A percentile compares a stretch with the other conserved stretches of the same genome.
Conservation (phyloP, 2,797 vertebrate genomes). For the Poeciliopsis turneri region DNA sequence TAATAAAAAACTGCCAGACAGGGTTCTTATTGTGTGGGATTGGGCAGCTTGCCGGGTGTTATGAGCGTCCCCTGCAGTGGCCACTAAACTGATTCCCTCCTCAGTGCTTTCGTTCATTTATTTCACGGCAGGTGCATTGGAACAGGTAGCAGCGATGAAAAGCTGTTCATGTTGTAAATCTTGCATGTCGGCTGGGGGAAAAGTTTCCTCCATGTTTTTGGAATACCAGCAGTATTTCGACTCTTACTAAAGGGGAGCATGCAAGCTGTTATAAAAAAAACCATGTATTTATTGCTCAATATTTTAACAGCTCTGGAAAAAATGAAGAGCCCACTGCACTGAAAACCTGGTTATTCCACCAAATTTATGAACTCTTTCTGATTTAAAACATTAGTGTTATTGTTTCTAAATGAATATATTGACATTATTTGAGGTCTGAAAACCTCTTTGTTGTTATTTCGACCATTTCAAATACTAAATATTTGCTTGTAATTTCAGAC, state of each 20-base stretch:
- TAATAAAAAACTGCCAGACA: conserved; percentile 45
- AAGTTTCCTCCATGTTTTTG: conserved; percentile 10
- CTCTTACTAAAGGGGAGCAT: too few species aligned
- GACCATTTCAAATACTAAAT: too few species aligned
- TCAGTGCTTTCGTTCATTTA: conserved; percentile 63
- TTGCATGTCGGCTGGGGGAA: conserved; percentile 31
- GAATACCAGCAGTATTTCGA: conserved; percentile 6
- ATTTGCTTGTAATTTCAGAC: too few species aligned
- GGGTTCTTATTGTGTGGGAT: conserved; percentile 40
- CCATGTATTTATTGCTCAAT: background rate
- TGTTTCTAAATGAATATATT: too few species aligned
- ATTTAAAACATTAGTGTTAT: too few species aligned
- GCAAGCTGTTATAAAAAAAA: background rate
- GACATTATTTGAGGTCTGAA: too few species aligned
- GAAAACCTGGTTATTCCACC: too few species aligned
- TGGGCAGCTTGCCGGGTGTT: conserved; percentile 58
- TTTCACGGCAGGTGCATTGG: conserved; percentile 64
- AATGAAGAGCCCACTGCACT: too few species aligned
- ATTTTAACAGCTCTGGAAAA: too few species aligned
- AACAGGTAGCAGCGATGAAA: conserved; percentile 59
- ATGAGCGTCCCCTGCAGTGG: conserved; percentile 47
- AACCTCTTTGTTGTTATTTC: too few species aligned
- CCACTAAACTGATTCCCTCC: conserved; percentile 61
- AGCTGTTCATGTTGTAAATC: conserved; percentile 23
- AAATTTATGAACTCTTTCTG: too few species aligned